Conservation (phyloP, 2,888 invertebrate species). For the Monoplex corrugatus region DNA sequence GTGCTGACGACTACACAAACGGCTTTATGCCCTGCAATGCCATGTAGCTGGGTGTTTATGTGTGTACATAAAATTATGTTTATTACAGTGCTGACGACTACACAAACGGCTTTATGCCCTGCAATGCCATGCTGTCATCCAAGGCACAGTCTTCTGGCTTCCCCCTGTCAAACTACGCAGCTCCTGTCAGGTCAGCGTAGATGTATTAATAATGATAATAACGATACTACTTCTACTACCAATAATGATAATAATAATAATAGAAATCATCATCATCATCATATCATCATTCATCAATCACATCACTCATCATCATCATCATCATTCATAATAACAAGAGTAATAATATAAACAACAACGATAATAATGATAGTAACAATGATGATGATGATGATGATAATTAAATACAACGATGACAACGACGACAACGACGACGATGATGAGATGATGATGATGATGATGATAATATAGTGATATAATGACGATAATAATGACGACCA, state of each 20-base stretch:
- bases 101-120: constrained; percentile 84
- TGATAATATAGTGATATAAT: neutral
- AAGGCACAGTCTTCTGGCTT: constrained; percentile 84
- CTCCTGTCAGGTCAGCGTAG: constrained; percentile 83
- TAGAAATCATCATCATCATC: neutral
- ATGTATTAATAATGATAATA: neutral
- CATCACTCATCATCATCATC: neutral
- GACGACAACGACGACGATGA: neutral
- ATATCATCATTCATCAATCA: no score
- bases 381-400: neutral
- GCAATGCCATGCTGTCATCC: constrained; percentile 83
- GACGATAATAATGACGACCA: neutral
- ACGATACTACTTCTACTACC: neutral
- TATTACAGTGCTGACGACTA: constrained; percentile 84
- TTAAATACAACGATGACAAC: neutral
- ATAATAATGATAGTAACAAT: neutral
- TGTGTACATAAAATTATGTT: constrained; percentile 10
- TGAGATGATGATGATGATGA: neutral
- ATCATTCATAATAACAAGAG: neutral
- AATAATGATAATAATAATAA: neutral
- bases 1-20: neutral
- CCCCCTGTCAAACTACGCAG: constrained; percentile 84
- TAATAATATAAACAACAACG: neutral
- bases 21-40: neutral
- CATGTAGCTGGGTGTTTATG: constrained; percentile 10